Base-by-base conservation (phyloP, 2,888 invertebrate genomes). In the Drosophila longiperda region DNA sequence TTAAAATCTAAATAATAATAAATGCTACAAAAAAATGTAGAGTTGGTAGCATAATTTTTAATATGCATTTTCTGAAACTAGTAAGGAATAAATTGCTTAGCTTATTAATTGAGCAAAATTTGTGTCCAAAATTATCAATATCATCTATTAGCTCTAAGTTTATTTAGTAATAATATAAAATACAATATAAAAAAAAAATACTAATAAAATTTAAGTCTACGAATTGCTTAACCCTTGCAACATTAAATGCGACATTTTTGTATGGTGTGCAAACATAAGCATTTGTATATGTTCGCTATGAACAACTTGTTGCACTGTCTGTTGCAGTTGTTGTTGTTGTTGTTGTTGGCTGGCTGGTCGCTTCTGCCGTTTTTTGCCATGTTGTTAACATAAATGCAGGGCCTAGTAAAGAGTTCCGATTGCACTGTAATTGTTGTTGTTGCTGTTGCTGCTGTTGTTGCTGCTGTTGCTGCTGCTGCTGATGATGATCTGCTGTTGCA, bases 311-410 rank as follows among this genome's bases (percentile, higher is more conserved):
- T 80, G 80, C 67, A 77, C 66, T 73, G 65, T 65, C 64, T 67
- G 68, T 32, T 66, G 53, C 33, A 59, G 53, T 38, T 61, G 38
- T 23, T 57, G 58, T 57, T 53, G 20, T 34, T 53, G 34, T 34
- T 66, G 33, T 66, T 45, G 58, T 29, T 68, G 23, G 15, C 8
- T 15, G 62, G 26, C 45, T 67, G 54, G 62, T 29, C 33, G 54
- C 55, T 67, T 50, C 64, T 73, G 75, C 78, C 60, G 50, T 55
- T 68, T 65, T 65, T n/a, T 66, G 60, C 66, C 53, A 64, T 64
- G 76, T 67, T 59, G 78, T 79, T 79, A 79, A 73, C 79, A 74
- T 79, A 82, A 76, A 66, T 74, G 80, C 70, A 48, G 68, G 70
- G 71, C 60, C 82, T 79, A 71, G 65, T 57, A 60, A 63, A 64